Percentiles rank a stretch among this genome's conserved stretches.
phyloP scores from a whole-genome alignment of 2,113 vertebrate species.

The Petroica traversi region DNA sequence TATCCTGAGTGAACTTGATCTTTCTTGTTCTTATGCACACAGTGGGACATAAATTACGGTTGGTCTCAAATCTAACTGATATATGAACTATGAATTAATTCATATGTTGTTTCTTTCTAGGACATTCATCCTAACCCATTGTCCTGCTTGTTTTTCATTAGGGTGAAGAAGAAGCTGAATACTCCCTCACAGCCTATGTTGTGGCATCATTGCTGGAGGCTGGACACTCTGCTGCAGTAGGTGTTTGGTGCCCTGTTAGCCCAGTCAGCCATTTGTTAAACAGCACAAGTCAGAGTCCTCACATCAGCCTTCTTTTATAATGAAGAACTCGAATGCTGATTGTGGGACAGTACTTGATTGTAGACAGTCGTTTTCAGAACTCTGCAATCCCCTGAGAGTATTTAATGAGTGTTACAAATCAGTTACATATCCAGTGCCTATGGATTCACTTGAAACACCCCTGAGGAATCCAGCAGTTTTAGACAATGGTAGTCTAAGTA shows the following conservation, averaged over 20 bases:
- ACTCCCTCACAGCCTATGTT: constrained; percentile 57
- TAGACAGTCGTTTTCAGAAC: background rate
- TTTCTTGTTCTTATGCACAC: background rate
- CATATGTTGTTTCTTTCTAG: background rate
- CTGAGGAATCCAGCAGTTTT: background rate
- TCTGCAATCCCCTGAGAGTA: background rate
- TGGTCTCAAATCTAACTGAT: background rate
- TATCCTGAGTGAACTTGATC: background rate
- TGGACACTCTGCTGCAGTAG: constrained; percentile 16
- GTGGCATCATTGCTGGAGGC: constrained; percentile 56
- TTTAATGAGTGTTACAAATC: background rate
- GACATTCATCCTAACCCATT: background rate
- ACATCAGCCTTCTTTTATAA: background rate
- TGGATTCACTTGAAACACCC: background rate
- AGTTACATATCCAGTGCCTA: background rate
- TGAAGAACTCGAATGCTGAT: background rate
- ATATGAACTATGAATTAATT: background rate
- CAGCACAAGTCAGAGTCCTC: background rate
- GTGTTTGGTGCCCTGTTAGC: background rate
- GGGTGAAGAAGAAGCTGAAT: constrained; percentile 44
- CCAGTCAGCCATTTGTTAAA: background rate
- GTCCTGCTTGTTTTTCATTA: background rate
- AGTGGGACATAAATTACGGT: background rate
- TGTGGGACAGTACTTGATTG: background rate
- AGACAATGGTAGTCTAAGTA: background rate